phyloP scores from a whole-genome alignment of 2,888 invertebrate genomes.

The Nymphalis polychloros region DNA sequence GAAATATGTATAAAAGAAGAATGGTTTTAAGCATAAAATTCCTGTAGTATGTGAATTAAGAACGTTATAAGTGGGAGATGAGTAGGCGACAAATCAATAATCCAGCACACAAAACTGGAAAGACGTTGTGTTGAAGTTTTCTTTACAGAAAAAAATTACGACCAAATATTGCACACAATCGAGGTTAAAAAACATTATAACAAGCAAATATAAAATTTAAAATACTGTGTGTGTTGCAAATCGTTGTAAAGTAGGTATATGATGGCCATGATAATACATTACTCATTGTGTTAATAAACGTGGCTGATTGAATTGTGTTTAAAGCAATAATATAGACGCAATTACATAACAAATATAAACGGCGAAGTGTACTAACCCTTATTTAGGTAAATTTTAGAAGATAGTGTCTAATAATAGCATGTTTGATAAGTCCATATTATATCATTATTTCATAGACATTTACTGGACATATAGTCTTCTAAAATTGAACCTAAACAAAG shows the following conservation, averaged over 20 bases:
- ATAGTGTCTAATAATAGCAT: constrained; percentile 15
- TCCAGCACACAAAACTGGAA: not conserved
- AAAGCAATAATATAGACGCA: constrained; percentile 11
- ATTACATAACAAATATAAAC: constrained; percentile 27
- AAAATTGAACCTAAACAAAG: too few relatives aligned
- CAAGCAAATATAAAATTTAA: not conserved
- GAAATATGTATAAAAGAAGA: constrained; percentile 9
- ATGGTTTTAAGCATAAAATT: constrained; percentile 9
- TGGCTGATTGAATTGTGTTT: constrained; percentile 11
- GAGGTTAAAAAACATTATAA: not conserved
- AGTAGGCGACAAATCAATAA: constrained; percentile 10
- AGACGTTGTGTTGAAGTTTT: not conserved
- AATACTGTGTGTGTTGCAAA: not conserved
- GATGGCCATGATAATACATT: constrained; percentile 8
- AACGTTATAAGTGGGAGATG: constrained; percentile 5
- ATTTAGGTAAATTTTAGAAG: constrained; percentile 36
- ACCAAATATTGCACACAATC: not conserved
- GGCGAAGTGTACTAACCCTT: constrained; percentile 38
- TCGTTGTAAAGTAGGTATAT: constrained; percentile 1
- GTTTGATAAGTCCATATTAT: not conserved
- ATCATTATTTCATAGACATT: not conserved
- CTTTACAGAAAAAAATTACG: not conserved
- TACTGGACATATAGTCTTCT: too few relatives aligned
- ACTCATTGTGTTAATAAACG: constrained; percentile 14
- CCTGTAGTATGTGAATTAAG: constrained; percentile 12